Evolutionary conservation across 2,888 invertebrate genomes (phyloP), one percentile per base, ranked within the genome.

Genomic region (Calephelis perditalis): DNA sequence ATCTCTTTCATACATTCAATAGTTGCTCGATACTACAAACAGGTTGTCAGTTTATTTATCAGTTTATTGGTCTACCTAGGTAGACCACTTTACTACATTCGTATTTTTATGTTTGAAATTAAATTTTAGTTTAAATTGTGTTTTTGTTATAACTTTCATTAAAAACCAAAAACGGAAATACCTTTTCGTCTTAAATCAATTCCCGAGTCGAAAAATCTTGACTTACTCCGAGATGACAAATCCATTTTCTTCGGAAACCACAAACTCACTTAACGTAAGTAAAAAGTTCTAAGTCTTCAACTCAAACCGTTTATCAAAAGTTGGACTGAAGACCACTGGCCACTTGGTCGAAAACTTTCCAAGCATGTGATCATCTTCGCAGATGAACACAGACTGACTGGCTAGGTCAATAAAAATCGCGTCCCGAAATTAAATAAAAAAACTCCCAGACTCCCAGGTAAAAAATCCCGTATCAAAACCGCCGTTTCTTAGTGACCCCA

Each of bases 401-500:
- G 87, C 86, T 84, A 85, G 78, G 83, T 78, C 79, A 69, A 81
- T 80, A 78, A 84, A 83, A 74, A 76, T 79, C 69, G 77, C 78
- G 81, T 68, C 79, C 79, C 79, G 76, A 80, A 81, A 78, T 78
- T 78, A 76, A 78, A 78, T 86, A 88, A 89, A 87, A 86, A 79
- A 76, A 76, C 79, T 86, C 87, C 82, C 75, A 78, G 78, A 78
- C 76, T 73, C 75, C 86, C 86, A 90, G 86, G 86, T 90, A 89
- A 89, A 89, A 89, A 90, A 82, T 74, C 81, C 82, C 86, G 84
- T 85, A 89, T 87, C 84, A 89, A 88, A 88, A 90, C 89, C 87
- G 84, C 86, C 84, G 86, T 89, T 90, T 90, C 86, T 88, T 89
- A 89, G 88, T 90, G 90, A 90, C 90, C 90, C 90, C 87, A 88